Evolutionary conservation across 2,113 vertebrate genomes (phyloP).

Genomic region (Aspiorhynchus laticeps): DNA sequence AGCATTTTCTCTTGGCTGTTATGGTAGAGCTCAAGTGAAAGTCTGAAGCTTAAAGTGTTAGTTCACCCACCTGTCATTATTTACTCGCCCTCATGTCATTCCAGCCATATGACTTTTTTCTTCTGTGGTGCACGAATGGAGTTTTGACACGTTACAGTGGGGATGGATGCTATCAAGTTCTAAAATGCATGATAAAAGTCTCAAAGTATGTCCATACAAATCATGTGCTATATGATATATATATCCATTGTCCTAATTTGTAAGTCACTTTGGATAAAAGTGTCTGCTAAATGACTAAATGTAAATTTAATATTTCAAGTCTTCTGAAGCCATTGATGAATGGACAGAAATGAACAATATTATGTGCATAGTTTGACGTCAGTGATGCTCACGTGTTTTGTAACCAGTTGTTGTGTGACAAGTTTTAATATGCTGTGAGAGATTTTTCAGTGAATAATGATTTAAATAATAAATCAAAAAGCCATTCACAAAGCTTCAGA

Average conservation of each 20-base stretch:
- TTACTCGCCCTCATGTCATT: background rate
- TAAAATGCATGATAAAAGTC: background rate
- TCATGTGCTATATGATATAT: background rate
- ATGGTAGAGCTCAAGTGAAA: slow-evolving; percentile 12
- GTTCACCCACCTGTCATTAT: slow-evolving; percentile 30
- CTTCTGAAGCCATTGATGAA: background rate
- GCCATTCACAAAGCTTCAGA: background rate
- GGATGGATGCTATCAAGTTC: background rate
- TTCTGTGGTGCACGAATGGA: background rate
- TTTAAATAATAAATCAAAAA: slow-evolving; percentile 3
- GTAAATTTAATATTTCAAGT: background rate
- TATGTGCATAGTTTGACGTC: background rate
- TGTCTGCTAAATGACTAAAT: too few relatives aligned
- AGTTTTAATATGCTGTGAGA: background rate
- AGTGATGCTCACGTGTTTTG: background rate
- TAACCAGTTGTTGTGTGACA: background rate
- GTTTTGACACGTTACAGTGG: background rate
- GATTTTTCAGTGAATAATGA: slow-evolving; percentile 4
- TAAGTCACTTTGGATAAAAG: too few relatives aligned
- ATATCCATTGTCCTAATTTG: too few relatives aligned
- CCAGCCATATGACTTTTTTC: background rate
- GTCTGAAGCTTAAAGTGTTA: slow-evolving; percentile 27
- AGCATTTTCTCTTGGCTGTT: slow-evolving; percentile 16
- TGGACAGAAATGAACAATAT: background rate
- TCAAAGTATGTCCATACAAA: background rate